These are phyloP conservation scores for Xenus cinereus DNA, from an alignment of 2,113 vertebrate species.

Conservation along the genomic window DNA sequence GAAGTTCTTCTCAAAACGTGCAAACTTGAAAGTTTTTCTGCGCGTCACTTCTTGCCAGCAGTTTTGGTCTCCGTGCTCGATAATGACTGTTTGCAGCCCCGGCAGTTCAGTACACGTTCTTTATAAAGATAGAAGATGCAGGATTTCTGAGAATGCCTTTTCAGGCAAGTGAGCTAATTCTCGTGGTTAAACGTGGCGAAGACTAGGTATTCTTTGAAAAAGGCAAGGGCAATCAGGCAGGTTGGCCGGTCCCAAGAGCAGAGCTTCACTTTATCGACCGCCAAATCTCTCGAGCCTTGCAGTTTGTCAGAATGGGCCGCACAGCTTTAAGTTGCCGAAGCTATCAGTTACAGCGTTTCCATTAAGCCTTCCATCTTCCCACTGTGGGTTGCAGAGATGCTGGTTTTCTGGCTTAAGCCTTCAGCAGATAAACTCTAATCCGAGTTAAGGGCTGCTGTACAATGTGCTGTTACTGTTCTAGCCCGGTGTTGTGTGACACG, in stretches of 20 bases:
- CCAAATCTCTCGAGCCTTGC: background rate
- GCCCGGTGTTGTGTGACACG: background rate
- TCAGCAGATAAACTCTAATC: background rate
- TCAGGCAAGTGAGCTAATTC: background rate
- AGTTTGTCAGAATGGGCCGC: background rate
- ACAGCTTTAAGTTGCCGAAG: background rate
- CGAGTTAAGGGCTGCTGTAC: background rate
- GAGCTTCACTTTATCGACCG: background rate
- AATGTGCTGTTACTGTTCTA: background rate
- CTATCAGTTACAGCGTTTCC: background rate
- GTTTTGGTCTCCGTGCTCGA: background rate
- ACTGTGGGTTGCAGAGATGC: background rate
- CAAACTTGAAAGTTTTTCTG: background rate
- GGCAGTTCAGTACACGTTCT: background rate
- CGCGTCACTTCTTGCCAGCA: background rate
- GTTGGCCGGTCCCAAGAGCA: background rate
- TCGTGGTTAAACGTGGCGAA: background rate
- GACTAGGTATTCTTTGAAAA: background rate
- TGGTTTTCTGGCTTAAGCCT: background rate
- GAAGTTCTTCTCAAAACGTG: background rate
- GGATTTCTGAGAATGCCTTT: slow-evolving; percentile 26
- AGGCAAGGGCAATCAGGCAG: background rate
- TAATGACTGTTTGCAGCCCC: background rate
- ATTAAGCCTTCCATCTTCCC: background rate
- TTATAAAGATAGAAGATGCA: background rate